Base-by-base conservation (phyloP, 2,888 invertebrate genomes). In the Odontothrips loti region DNA sequence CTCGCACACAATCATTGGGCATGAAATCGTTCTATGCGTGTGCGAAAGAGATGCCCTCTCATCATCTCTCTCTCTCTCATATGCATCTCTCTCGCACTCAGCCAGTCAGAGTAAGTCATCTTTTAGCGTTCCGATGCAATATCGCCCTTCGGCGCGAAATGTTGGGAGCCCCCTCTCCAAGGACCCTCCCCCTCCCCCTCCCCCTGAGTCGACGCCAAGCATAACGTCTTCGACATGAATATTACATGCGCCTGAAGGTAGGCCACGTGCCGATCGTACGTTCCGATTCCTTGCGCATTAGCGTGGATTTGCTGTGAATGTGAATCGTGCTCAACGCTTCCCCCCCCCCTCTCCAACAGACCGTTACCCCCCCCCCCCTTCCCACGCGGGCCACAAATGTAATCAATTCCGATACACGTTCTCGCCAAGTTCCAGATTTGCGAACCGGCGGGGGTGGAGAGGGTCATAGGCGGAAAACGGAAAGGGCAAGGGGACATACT, bases 181-280 rank as follows among this genome's bases (percentile, higher is more conserved):
- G 10, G 10, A 12, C 51, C 15, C 51, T 15, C 58, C 58, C 4
- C 58, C 58, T 15, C 58, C 20, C 58, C 58, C 58, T n/a, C 20
- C 58, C 58, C 58, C 58, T 6, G 23, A 11, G 23, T 27, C 68
- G 68, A 8, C 68, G 68, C 68, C 68, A 75, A 75, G 23, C 68
- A 75, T 75, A 75, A 27, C 68, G 68, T 75, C 68, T 75, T 75
- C 27, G 68, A 12, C 68, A 75, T 75, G 68, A 75, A 75, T 75
- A 75, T 75, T 27, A 75, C 68, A 75, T 75, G 68, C 68, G 68
- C 68, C 68, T 75, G 68, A 75, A 75, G 68, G 68, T 75, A 27
- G 68, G 68, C 68, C 68, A 75, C 68, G 68, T 75, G 68, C 68
- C 68, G 68, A 75, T 75, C 68, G 68, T 75, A 75, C 68, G 68